Conservation (phyloP, 2,888 invertebrate species). For the Thereva unica region DNA sequence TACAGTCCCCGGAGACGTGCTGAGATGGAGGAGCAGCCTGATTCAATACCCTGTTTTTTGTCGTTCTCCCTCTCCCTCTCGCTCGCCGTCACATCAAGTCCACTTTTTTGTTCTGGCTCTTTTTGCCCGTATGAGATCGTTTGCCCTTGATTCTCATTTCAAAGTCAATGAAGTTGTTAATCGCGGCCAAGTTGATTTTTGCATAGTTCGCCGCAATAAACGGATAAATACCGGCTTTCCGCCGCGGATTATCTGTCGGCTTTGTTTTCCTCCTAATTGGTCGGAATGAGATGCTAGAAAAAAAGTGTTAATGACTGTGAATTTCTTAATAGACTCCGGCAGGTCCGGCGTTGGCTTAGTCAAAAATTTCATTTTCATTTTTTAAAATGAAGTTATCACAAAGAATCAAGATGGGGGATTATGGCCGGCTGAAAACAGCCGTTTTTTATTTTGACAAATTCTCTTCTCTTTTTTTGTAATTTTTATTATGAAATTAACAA, state of each 20-base stretch:
- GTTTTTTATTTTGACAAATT: background rate
- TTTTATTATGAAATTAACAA: too few relatives aligned
- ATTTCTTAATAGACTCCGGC: conserved; percentile 26
- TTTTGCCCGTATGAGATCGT: conserved; percentile 12
- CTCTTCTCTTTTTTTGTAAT: too few relatives aligned
- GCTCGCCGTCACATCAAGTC: too few relatives aligned
- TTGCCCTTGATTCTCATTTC: conserved; percentile 42
- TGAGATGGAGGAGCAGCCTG: conserved; percentile 4
- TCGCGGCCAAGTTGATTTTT: conserved; percentile 39
- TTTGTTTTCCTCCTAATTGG: too few relatives aligned
- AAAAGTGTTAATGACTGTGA: conserved; percentile 26
- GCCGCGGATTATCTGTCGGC: too few relatives aligned
- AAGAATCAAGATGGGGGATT: background rate
- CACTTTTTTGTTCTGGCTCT: background rate
- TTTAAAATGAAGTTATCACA: conserved; percentile 29
- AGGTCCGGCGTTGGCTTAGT: background rate
- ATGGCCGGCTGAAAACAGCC: background rate
- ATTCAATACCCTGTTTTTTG: background rate
- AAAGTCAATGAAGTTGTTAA: conserved; percentile 43
- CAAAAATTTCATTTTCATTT: background rate
- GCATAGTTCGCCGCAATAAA: conserved; percentile 28
- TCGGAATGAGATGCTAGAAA: background rate
- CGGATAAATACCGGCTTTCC: background rate
- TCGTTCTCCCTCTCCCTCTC: too few relatives aligned
- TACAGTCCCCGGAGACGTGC: conserved; percentile 13